Base-by-base conservation (phyloP, 2,113 vertebrate genomes). In the Chascanopsetta lugubris region DNA sequence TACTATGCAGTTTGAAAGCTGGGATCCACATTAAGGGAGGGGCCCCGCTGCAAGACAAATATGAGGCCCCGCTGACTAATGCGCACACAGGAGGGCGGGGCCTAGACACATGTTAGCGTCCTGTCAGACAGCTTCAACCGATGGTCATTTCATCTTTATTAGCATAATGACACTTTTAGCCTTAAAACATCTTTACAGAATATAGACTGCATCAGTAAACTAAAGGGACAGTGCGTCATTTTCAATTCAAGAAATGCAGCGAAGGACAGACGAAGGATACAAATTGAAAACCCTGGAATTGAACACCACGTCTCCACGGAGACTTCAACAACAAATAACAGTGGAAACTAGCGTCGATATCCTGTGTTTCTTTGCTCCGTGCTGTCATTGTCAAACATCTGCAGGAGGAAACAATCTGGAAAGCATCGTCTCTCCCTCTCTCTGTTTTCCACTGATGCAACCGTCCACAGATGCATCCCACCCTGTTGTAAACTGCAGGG, bases 341-440 rank as follows among this genome's bases (percentile, higher is more conserved):
- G 57, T 8, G 45, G 77, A 64, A 83, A 77, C 46, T 45, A 72
- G 73, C 38, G n/a, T n/a, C 27, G 71, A 79, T 50, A 40, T 61
- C n/a, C 74, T 27, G 46, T 84, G 79, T 79, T 84, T 87, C 83
- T 53, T 82, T 58, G 10, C 50, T 79, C 64, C 64, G 38, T 29
- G 56, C 63, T 78, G 79, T 76, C 69, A 30, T 69, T 68, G 65
- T 76, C 79, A 61, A 61, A 82, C 80, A 88, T 87, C 77, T 85
- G 87, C 70, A 43, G 43, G 30, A 60, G 77, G 72, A 83, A 81
- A 73, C 62, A 87, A 82, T 89, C 67, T 88, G 87, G 75, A 89
- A 91, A 79, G 58, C 77, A 84, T 85, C 71, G 70, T 75, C 72
- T 87, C 46, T 81, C 76, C 63, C 89, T 89, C 89, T 85, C 81